Percentiles rank a stretch among this genome's conserved stretches.
Evolutionary conservation across 1,140 invertebrate species (phyloP).

Genomic region (Caenorhabditis inopinata): DNA sequence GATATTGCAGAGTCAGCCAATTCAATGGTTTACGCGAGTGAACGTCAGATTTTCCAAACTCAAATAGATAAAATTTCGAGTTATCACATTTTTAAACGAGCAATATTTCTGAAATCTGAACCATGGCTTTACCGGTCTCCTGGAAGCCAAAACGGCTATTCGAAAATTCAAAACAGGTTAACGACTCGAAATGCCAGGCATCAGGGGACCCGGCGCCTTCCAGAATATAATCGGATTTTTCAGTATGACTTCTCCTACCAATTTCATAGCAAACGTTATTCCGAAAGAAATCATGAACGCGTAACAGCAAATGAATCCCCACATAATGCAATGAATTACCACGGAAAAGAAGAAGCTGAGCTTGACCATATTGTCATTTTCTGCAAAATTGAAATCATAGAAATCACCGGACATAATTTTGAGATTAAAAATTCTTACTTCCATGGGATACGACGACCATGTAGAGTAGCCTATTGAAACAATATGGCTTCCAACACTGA

Average conservation of each 20-base stretch:
- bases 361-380: neutral
- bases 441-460: neutral
- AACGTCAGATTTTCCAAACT: neutral
- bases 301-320: neutral
- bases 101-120: too few species aligned
- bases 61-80: neutral
- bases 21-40: neutral
- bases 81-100: too few species aligned
- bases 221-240: too few species aligned
- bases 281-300: neutral
- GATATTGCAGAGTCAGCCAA: neutral
- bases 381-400: neutral
- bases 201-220: too few species aligned
- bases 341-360: neutral
- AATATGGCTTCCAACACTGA: neutral
- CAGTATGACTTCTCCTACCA: too few species aligned
- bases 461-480: neutral
- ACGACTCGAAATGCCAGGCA: too few species aligned
- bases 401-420: neutral
- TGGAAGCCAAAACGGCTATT: too few species aligned
- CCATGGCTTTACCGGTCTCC: too few species aligned
- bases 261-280: neutral
- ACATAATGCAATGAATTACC: conserved; percentile 7
- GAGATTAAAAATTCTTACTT: too few species aligned
- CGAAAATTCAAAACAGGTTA: too few species aligned